phyloP scores from a whole-genome alignment of 2,888 invertebrate genomes.

The Willowsia nigromaculata region DNA sequence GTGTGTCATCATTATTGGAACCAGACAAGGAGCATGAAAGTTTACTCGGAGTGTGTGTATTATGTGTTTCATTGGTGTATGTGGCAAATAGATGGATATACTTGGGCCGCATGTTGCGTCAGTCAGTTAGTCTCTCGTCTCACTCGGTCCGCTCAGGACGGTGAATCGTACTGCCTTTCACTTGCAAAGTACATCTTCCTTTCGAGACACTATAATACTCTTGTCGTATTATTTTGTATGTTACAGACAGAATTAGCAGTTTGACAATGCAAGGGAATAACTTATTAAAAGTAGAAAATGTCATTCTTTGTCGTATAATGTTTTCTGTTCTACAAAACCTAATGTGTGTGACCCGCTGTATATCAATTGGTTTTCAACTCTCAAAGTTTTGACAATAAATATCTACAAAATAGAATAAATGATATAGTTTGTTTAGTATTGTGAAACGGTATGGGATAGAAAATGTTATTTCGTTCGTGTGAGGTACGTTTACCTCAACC shows the following conservation, averaged over 20 bases:
- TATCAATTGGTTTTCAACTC: background rate
- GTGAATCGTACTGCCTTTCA: slow-evolving; percentile 22
- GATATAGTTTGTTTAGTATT: background rate
- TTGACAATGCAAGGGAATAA: background rate
- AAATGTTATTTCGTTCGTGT: slow-evolving; percentile 9
- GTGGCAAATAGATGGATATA: background rate
- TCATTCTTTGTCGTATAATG: background rate
- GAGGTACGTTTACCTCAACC: background rate
- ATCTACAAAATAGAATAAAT: background rate
- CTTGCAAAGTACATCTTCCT: background rate
- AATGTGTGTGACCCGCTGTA: background rate
- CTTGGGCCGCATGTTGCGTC: slow-evolving; percentile 58
- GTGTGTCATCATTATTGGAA: slow-evolving; percentile 23
- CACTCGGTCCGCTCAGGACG: slow-evolving; percentile 42
- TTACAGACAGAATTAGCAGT: background rate
- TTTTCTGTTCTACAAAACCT: background rate
- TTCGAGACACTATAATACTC: background rate
- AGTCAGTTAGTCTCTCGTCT: slow-evolving; percentile 57
- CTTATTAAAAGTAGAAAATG: no score
- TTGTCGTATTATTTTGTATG: background rate
- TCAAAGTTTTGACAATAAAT: background rate
- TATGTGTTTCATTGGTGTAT: background rate
- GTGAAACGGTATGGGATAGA: background rate
- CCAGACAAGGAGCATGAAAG: background rate
- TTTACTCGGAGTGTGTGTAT: slow-evolving; percentile 4